Conservation (phyloP, 2,888 invertebrate genomes). For the Lottia scabra region DNA sequence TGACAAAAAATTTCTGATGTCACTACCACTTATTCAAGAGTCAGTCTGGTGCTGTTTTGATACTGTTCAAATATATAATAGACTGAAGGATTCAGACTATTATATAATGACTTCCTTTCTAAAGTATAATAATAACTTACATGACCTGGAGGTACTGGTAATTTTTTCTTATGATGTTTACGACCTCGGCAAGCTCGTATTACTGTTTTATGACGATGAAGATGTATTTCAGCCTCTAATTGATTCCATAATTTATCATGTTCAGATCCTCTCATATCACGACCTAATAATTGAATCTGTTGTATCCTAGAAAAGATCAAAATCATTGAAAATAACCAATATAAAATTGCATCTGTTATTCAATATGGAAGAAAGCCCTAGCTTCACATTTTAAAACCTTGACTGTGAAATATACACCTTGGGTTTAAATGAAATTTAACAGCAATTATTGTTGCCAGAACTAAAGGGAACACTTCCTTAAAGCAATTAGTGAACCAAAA, state of each 20-base stretch:
- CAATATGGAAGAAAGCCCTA: not conserved
- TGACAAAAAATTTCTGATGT: too few species aligned
- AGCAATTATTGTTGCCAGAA: too few species aligned
- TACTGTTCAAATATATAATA: too few species aligned
- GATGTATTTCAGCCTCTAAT: slow-evolving; percentile 86
- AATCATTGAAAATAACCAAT: not conserved
- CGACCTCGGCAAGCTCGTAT: slow-evolving; percentile 73
- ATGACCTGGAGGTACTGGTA: slow-evolving; percentile 65
- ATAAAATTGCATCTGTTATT: too few species aligned
- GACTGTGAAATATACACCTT: not conserved
- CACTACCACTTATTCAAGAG: too few species aligned
- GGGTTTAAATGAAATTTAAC: not conserved
- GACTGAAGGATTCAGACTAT: too few species aligned
- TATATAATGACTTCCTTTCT: too few species aligned
- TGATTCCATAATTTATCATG: slow-evolving; percentile 85
- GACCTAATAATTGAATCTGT: slow-evolving; percentile 83
- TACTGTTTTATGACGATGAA: slow-evolving; percentile 87
- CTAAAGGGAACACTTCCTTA: too few species aligned
- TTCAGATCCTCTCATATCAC: slow-evolving; percentile 84
- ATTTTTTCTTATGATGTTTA: slow-evolving; percentile 56
- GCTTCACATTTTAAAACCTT: not conserved
- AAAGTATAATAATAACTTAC: slow-evolving; percentile 39
- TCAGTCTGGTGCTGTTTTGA: too few species aligned
- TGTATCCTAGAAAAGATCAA: slow-evolving; percentile 77
- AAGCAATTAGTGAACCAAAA: too few species aligned